Evolutionary conservation across 2,888 invertebrate species (phyloP).

Genomic region (Ditula angustiorana): DNA sequence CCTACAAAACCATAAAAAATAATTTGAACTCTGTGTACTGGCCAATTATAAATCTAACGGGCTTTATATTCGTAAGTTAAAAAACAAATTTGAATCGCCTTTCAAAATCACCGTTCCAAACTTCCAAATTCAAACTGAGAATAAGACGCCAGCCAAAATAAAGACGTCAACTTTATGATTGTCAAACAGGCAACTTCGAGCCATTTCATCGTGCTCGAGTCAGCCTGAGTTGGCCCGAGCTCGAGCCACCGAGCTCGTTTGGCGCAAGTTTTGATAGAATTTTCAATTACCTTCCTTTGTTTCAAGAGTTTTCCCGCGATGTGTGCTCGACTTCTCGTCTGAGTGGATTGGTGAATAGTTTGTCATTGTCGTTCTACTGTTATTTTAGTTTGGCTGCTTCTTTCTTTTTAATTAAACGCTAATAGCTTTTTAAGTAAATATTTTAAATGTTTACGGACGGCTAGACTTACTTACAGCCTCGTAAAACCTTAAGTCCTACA

Average conservation of each 20-base stretch:
- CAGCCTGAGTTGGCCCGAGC: constrained; percentile 34
- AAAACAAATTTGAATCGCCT: constrained; percentile 35
- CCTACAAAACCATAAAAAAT: too few relatives aligned
- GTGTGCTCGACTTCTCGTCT: constrained; percentile 42
- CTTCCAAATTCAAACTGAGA: constrained; percentile 48
- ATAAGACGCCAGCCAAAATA: constrained; percentile 66
- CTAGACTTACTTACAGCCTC: too few relatives aligned
- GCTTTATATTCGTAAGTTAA: constrained; percentile 21
- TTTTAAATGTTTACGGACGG: neutral
- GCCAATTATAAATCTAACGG: neutral
- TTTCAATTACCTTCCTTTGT: constrained; percentile 85
- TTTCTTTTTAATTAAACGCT: constrained; percentile 10
- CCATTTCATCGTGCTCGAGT: constrained; percentile 50
- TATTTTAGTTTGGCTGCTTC: constrained; percentile 22
- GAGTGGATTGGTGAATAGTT: constrained; percentile 42
- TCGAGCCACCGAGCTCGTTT: constrained; percentile 57
- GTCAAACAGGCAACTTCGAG: constrained; percentile 72
- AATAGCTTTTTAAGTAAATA: constrained; percentile 2
- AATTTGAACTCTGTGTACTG: too few relatives aligned
- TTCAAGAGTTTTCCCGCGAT: constrained; percentile 67
- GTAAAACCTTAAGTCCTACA: too few relatives aligned
- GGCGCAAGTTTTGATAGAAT: constrained; percentile 84
- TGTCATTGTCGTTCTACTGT: constrained; percentile 38
- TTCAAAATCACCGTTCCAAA: constrained; percentile 33
- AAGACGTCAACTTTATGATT: constrained; percentile 71